phyloP scores from a whole-genome alignment of 2,113 vertebrate species.

The Tetrao urogallus region DNA sequence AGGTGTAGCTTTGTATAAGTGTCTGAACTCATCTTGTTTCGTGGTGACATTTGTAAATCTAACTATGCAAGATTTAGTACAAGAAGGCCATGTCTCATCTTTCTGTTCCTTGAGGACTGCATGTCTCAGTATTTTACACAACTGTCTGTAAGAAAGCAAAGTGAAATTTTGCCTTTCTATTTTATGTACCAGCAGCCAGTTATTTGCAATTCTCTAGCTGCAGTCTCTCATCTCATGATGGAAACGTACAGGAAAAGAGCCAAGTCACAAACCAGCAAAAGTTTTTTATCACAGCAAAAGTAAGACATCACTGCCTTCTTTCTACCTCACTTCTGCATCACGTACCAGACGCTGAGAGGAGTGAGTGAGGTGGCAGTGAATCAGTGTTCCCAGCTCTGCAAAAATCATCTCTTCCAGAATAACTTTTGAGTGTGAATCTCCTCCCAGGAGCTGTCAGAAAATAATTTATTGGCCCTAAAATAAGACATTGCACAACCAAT shows the following conservation, averaged over 20 bases:
- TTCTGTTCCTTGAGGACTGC: background rate
- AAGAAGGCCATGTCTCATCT: background rate
- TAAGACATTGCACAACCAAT: background rate
- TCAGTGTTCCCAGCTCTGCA: slow-evolving; percentile 20
- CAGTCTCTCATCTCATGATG: background rate
- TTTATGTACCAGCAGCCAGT: background rate
- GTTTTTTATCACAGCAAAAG: background rate
- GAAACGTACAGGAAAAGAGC: slow-evolving; percentile 5
- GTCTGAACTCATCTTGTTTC: background rate
- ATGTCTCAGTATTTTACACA: background rate
- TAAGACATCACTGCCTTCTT: background rate
- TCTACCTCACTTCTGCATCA: slow-evolving; percentile 18
- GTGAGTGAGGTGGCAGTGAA: background rate
- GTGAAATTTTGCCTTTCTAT: background rate
- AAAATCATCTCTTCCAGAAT: background rate
- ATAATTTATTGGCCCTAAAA: background rate
- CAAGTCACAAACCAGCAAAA: background rate
- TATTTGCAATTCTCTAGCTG: background rate
- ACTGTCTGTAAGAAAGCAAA: background rate
- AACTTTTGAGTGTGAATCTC: background rate
- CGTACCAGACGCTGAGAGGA: background rate
- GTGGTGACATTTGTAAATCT: background rate
- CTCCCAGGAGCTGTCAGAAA: background rate
- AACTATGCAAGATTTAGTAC: background rate
- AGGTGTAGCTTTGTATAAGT: background rate